phyloP scores from a whole-genome alignment of 2,797 vertebrate species.

The Sitta carolinensis region DNA sequence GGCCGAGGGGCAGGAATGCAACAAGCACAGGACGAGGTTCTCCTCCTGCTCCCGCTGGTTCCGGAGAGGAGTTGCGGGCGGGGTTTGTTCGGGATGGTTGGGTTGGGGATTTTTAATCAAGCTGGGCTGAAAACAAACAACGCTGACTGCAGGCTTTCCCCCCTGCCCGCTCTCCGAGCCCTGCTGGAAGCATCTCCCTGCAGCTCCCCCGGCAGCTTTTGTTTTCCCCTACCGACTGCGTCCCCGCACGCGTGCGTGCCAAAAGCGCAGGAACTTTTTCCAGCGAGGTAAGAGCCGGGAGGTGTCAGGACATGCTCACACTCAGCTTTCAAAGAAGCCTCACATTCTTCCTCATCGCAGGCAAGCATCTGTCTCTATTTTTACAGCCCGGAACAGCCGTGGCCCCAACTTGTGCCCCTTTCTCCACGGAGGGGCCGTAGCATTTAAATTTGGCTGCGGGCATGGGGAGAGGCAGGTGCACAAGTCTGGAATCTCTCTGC shows the following conservation, averaged over 20 bases:
- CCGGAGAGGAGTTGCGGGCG: not conserved
- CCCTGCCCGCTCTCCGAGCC: not conserved
- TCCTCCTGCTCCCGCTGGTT: not conserved
- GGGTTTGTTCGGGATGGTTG: not conserved
- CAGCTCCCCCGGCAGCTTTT: slow-evolving; percentile 36
- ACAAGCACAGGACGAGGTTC: fast-evolving
- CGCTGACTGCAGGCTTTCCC: slow-evolving; percentile 6
- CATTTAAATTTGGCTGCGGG: slow-evolving; percentile 36
- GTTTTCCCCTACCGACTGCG: not conserved
- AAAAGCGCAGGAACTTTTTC: slow-evolving; percentile 54
- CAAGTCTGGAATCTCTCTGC: slow-evolving; percentile 33
- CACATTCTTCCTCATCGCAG: slow-evolving; percentile 38
- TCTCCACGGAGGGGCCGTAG: not conserved
- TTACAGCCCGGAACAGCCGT: slow-evolving; percentile 47
- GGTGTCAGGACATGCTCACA: slow-evolving; percentile 48
- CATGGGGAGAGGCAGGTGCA: slow-evolving; percentile 54
- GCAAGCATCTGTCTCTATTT: slow-evolving; percentile 51
- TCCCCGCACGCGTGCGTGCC: not conserved
- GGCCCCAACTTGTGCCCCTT: slow-evolving; percentile 20
- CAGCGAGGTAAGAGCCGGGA: slow-evolving; percentile 60
- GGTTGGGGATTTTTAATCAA: slow-evolving; percentile 4
- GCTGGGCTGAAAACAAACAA: not conserved
- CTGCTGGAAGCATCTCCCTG: slow-evolving; percentile 37
- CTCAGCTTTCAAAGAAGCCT: slow-evolving; percentile 50
- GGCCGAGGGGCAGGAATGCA: not conserved